phyloP scores from a whole-genome alignment of 2,888 invertebrate genomes.

The Aphrophora alni region DNA sequence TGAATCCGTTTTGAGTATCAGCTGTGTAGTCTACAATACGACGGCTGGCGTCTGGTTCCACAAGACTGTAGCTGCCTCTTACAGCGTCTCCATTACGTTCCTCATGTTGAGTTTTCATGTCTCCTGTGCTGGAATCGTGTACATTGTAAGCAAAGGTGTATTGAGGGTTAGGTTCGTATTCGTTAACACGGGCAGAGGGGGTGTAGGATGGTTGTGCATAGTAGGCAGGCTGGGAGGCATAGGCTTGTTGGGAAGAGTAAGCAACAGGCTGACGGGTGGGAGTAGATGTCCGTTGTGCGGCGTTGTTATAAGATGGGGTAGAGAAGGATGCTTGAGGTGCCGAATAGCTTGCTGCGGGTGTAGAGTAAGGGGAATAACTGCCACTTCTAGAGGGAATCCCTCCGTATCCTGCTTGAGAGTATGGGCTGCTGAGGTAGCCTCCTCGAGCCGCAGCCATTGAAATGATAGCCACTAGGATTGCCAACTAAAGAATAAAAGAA shows the following conservation, averaged over 20 bases:
- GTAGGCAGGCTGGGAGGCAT: constrained; percentile 55
- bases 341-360: constrained; percentile 15
- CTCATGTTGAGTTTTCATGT: constrained; percentile 50
- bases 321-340: constrained; percentile 43
- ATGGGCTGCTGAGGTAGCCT: background rate
- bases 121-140: constrained; percentile 50
- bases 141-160: constrained; percentile 51
- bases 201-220: constrained; percentile 55
- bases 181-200: constrained; percentile 57
- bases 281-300: constrained; percentile 43
- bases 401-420: too few relatives aligned
- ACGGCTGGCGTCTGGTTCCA: constrained; percentile 40
- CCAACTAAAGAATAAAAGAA: background rate
- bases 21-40: constrained; percentile 49
- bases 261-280: constrained; percentile 45
- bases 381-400: background rate
- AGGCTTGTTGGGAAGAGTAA: constrained; percentile 49
- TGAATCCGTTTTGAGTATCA: constrained; percentile 52
- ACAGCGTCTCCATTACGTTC: constrained; percentile 50
- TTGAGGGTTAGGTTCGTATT: constrained; percentile 51
- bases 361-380: background rate
- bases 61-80: constrained; percentile 48
- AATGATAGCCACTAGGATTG: background rate
- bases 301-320: background rate
- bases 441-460: background rate